phyloP scores from a whole-genome alignment of 2,797 vertebrate species.

The Borostomias antarcticus region DNA sequence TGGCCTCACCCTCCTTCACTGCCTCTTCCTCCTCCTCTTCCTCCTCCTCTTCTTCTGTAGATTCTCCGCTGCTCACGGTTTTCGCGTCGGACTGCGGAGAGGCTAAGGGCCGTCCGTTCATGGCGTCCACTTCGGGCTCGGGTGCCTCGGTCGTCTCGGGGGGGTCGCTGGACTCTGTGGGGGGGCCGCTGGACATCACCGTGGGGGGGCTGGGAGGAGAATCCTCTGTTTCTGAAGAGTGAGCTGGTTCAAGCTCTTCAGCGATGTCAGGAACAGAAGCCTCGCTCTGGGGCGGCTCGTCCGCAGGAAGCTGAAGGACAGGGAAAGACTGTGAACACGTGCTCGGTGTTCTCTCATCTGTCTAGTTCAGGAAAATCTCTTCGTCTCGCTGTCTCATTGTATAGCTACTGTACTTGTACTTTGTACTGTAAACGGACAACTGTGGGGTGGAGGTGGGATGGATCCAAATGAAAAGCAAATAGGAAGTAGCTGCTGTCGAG shows the following conservation, averaged over 20 bases:
- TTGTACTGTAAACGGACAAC: too few relatives aligned
- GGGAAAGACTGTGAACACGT: too few relatives aligned
- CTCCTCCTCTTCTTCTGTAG: constrained; percentile 74
- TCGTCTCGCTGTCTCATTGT: too few relatives aligned
- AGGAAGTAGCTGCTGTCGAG: too few relatives aligned
- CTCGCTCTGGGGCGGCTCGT: constrained; percentile 9
- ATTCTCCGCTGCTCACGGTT: constrained; percentile 82
- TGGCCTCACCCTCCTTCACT: constrained; percentile 24
- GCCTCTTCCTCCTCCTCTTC: constrained; percentile 64
- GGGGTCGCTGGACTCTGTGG: not conserved
- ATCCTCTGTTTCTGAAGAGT: not conserved
- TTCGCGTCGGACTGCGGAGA: constrained; percentile 57
- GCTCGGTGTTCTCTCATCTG: too few relatives aligned
- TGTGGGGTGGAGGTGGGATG: too few relatives aligned
- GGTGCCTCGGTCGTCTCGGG: constrained; percentile 8
- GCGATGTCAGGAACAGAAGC: not conserved
- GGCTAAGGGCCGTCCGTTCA: constrained; percentile 19
- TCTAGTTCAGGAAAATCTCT: too few relatives aligned
- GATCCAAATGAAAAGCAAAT: too few relatives aligned
- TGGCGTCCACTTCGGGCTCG: constrained; percentile 8
- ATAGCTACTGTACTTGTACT: too few relatives aligned
- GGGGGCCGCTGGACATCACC: not conserved
- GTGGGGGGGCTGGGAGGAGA: not conserved
- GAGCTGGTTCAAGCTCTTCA: constrained; percentile 42
- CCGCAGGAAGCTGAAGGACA: constrained; percentile 1